Percentiles rank a stretch among this genome's conserved stretches.
These are phyloP conservation scores for Eupithecia pulchellata DNA, from an alignment of 2,888 invertebrate species.

Conservation along the genomic window DNA sequence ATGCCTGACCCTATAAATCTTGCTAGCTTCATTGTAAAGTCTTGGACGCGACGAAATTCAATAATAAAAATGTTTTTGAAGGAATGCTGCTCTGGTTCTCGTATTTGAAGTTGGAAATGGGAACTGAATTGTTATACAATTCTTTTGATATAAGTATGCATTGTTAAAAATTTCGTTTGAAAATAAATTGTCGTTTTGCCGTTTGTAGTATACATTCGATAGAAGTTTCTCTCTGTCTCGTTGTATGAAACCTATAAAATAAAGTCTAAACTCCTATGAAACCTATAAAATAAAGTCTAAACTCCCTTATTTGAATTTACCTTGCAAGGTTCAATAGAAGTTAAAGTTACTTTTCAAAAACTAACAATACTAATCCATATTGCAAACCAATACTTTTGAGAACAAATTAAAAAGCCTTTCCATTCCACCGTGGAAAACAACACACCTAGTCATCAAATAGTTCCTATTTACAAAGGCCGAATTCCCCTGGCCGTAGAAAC, in stretches of 20 bases:
- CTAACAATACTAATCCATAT: neutral
- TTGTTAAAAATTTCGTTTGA: neutral
- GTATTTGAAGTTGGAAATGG: conserved; percentile 9
- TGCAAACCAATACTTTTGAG: neutral
- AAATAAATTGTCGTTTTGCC: neutral
- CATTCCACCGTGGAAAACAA: conserved; percentile 1
- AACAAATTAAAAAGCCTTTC: neutral
- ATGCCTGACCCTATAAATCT: conserved; percentile 40
- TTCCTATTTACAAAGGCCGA: conserved; percentile 22
- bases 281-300: neutral
- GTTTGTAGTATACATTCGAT: neutral
- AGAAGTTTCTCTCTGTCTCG: neutral
- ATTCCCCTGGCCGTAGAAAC: conserved; percentile 34
- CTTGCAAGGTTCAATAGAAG: neutral
- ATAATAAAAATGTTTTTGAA: conserved; percentile 35
- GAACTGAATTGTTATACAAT: neutral
- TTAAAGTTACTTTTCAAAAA: neutral
- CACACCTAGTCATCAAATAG: conserved; percentile 9
- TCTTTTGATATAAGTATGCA: neutral
- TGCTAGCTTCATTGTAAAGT: conserved; percentile 34
- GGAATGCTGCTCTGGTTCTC: conserved; percentile 10
- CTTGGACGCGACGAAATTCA: conserved; percentile 27
- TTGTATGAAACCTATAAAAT: too few relatives aligned
- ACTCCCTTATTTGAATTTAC: neutral
- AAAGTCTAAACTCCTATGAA: neutral